phyloP scores from a whole-genome alignment of 1,140 invertebrate species.

The Theocolax elegans region DNA sequence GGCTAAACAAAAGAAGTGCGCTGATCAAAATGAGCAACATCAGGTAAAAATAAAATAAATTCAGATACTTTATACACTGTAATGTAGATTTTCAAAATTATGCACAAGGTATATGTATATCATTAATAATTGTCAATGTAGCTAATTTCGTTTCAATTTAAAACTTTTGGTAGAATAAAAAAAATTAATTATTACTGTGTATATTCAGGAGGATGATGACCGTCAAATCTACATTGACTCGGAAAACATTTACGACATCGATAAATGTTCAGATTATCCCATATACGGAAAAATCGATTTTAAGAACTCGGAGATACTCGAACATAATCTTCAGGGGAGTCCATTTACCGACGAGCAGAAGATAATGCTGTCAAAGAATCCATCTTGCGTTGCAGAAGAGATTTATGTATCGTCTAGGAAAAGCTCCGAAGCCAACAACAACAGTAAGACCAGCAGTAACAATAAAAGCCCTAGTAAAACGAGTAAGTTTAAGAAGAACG shows the following conservation, averaged over 20 bases:
- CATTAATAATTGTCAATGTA: no score
- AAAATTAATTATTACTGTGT: no score
- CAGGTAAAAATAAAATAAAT: no score
- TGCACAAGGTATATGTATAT: no score
- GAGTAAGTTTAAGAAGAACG: conserved; percentile 53
- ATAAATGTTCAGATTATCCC: conserved; percentile 41
- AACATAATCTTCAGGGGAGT: conserved; percentile 41
- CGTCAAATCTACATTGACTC: conserved; percentile 25
- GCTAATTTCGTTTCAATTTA: no score
- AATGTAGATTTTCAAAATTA: no score
- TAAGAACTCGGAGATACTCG: conserved; percentile 37
- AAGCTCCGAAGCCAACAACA: conserved; percentile 40
- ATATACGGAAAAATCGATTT: conserved; percentile 46
- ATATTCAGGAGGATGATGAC: no score
- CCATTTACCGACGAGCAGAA: conserved; percentile 47
- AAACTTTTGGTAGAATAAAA: no score
- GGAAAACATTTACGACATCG: conserved; percentile 49
- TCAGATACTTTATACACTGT: no score
- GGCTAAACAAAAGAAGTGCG: conserved; percentile 49
- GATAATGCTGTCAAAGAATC: conserved; percentile 36
- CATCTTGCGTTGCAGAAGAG: conserved; percentile 9
- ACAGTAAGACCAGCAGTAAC: conserved; percentile 40
- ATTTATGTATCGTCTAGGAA: conserved; percentile 35
- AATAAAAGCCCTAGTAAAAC: conserved; percentile 46
- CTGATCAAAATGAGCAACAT: conserved; percentile 33